Conservation (phyloP, 2,113 vertebrate genomes). For the Prolemur simus region DNA sequence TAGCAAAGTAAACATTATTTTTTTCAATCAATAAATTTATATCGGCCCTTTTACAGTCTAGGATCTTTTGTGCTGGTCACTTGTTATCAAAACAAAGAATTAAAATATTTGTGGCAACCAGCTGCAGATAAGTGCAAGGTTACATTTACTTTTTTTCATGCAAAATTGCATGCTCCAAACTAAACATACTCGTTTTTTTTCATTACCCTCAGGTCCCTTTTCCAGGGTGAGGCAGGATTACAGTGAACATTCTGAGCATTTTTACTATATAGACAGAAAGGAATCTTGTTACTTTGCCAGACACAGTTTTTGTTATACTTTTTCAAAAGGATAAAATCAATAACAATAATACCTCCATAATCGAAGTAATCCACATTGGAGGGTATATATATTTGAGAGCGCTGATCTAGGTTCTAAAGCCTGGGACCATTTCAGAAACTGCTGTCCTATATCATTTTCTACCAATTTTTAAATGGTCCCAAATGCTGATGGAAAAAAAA, state of each 20-base stretch:
- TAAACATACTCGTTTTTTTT: not conserved
- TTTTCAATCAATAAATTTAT: not conserved
- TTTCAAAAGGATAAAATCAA: not conserved
- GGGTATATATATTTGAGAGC: not conserved
- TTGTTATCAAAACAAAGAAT: constrained; percentile 3
- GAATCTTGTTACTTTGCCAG: not conserved
- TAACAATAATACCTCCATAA: not conserved
- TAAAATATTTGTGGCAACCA: not conserved
- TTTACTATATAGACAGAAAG: not conserved
- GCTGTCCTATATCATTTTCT: not conserved
- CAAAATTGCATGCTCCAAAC: not conserved
- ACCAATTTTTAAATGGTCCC: not conserved
- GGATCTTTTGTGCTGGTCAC: not conserved
- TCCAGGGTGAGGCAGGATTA: not conserved
- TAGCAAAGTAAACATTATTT: not conserved
- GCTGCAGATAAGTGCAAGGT: not conserved
- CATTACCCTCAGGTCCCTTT: not conserved
- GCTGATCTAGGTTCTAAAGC: not conserved
- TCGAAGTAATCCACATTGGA: not conserved
- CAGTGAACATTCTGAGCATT: not conserved
- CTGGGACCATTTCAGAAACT: not conserved
- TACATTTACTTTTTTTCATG: not conserved
- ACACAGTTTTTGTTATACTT: not conserved
- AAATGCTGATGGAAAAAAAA: not conserved
- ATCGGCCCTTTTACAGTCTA: not conserved